Percentiles rank a stretch among this genome's conserved stretches.
Conservation (phyloP, 1,140 invertebrate genomes). For the Diplogasteroides magnus region DNA sequence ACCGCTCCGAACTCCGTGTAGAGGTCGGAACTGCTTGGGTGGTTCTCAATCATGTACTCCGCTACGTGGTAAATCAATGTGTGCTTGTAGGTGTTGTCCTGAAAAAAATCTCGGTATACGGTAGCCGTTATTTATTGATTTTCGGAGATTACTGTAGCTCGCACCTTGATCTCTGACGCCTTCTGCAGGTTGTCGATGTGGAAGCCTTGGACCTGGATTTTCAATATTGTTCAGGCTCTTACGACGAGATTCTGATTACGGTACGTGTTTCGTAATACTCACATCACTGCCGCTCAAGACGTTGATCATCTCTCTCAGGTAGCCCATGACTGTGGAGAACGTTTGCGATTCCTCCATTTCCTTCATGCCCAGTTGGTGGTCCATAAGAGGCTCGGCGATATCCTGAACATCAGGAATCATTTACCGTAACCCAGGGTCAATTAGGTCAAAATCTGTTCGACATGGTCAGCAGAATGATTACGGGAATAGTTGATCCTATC, state of each 20-base stretch:
- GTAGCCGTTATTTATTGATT: too few species aligned
- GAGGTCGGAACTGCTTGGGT: constrained; percentile 81
- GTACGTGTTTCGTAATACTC: constrained; percentile 34
- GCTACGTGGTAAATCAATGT: constrained; percentile 92
- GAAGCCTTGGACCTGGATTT: constrained; percentile 79
- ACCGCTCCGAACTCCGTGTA: constrained; percentile 93
- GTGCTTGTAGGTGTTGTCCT: constrained; percentile 78
- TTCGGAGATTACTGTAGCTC: constrained; percentile 56
- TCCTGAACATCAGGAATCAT: constrained; percentile 65
- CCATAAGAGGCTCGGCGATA: constrained; percentile 95
- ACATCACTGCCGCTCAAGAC: constrained; percentile 89
- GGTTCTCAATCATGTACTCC: constrained; percentile 93
- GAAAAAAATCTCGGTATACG: too few species aligned
- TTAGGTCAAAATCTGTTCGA: too few species aligned
- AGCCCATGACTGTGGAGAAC: constrained; percentile 85
- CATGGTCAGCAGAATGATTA: too few species aligned
- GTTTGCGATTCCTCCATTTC: constrained; percentile 82
- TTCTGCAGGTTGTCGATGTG: constrained; percentile 94
- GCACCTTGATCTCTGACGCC: constrained; percentile 88
- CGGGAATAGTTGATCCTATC: neutral
- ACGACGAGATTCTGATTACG: neutral
- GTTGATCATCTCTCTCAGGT: constrained; percentile 87
- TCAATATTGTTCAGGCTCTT: neutral
- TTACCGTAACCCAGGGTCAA: too few species aligned
- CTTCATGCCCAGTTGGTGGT: constrained; percentile 91